Evolutionary conservation across 2,888 invertebrate genomes (phyloP).

Genomic region (Quadriops clusia): DNA sequence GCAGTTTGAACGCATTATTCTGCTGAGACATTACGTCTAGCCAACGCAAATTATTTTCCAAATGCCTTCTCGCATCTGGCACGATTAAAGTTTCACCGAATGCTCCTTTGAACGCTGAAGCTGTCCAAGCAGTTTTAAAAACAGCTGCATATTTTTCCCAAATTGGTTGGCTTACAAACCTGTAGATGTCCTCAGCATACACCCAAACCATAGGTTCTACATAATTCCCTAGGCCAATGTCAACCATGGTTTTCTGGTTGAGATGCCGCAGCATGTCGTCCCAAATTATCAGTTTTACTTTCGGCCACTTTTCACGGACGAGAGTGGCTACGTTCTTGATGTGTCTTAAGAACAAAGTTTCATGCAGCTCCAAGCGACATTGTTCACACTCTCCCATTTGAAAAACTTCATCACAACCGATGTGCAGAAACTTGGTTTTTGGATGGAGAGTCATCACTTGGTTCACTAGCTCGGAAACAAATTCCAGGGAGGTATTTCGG

Average conservation of each 20-base stretch:
- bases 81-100: constrained; percentile 58
- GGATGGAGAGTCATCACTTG: constrained; percentile 40
- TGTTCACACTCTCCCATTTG: constrained; percentile 56
- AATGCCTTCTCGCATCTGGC: constrained; percentile 52
- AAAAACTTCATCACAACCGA: constrained; percentile 65
- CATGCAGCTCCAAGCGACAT: constrained; percentile 42
- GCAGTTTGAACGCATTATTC: constrained; percentile 39
- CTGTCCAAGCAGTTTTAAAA: constrained; percentile 59
- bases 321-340: constrained; percentile 47
- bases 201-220: constrained; percentile 78
- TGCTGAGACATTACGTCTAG: constrained; percentile 52
- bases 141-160: constrained; percentile 59
- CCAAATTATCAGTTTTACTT: constrained; percentile 58
- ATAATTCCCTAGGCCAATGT: constrained; percentile 48
- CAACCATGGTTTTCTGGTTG: constrained; percentile 45
- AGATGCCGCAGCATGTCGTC: constrained; percentile 68
- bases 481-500: constrained; percentile 45
- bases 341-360: constrained; percentile 51
- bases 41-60: constrained; percentile 62
- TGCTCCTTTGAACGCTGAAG: constrained; percentile 65
- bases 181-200: constrained; percentile 58
- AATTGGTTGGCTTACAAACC: constrained; percentile 38
- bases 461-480: constrained; percentile 55
- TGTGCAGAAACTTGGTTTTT: constrained; percentile 45
- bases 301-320: constrained; percentile 46